phyloP scores from a whole-genome alignment of 1,140 invertebrate genomes.

The Drosophila pandora region DNA sequence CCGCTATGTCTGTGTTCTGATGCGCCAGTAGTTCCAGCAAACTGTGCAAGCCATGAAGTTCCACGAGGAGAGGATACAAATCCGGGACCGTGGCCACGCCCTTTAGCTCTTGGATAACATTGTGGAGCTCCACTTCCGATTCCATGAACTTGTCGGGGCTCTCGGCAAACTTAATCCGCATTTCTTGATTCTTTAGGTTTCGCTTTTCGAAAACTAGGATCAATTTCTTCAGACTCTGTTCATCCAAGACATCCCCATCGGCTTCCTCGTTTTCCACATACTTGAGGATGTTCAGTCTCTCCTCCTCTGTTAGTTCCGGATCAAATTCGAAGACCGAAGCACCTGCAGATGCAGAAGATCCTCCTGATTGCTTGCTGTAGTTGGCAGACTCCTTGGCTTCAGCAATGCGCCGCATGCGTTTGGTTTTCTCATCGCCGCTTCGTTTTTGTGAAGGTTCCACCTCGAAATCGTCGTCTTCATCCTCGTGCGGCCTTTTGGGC shows the following conservation, averaged over 20 bases:
- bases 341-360: slow-evolving; percentile 27
- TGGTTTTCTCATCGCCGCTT: slow-evolving; percentile 69
- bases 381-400: slow-evolving; percentile 84
- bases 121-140: slow-evolving; percentile 97
- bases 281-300: slow-evolving; percentile 91
- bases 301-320: slow-evolving; percentile 86
- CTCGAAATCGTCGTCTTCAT: slow-evolving; percentile 85
- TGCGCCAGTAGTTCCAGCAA: slow-evolving; percentile 97
- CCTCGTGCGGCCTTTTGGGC: slow-evolving; percentile 90
- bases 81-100: slow-evolving; percentile 97
- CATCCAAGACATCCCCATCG: slow-evolving; percentile 92
- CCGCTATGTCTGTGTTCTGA: slow-evolving; percentile 97
- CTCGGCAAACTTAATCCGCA: slow-evolving; percentile 99
- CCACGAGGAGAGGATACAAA: slow-evolving; percentile 95
- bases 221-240: slow-evolving; percentile 93
- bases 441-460: slow-evolving; percentile 53
- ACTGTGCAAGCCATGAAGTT: slow-evolving; percentile 94
- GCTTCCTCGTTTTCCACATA: slow-evolving; percentile 92
- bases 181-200: slow-evolving; percentile 97
- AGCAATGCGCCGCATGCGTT: slow-evolving; percentile 78
- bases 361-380: slow-evolving; percentile 81
- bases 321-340: slow-evolving; percentile 82
- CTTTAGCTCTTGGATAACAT: slow-evolving; percentile 96
- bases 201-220: slow-evolving; percentile 97
- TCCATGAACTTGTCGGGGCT: slow-evolving; percentile 99